phyloP scores from a whole-genome alignment of 2,113 vertebrate species.

The Hippocampus comes region DNA sequence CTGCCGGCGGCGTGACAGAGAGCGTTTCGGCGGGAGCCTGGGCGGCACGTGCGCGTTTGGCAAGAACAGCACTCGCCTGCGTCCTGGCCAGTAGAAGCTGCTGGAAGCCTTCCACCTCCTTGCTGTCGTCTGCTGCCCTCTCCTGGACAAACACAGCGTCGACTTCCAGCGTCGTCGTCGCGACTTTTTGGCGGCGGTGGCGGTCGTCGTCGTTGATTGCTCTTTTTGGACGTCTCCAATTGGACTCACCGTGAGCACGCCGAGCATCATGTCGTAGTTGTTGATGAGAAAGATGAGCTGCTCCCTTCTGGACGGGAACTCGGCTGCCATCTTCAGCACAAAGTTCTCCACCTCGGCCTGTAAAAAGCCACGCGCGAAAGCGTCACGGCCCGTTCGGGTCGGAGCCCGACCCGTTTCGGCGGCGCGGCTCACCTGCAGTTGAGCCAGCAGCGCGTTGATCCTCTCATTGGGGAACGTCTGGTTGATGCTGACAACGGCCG shows the following conservation, averaged over 20 bases:
- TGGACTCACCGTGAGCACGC: slow-evolving; percentile 81
- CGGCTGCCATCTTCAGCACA: slow-evolving; percentile 89
- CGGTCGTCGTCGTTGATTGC: too few relatives aligned
- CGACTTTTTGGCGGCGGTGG: too few relatives aligned
- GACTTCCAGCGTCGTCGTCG: too few relatives aligned
- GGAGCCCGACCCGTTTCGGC: neutral
- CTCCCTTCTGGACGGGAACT: slow-evolving; percentile 88
- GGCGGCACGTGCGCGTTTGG: neutral
- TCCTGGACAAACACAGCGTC: slow-evolving; percentile 67
- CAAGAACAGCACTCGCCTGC: slow-evolving; percentile 66
- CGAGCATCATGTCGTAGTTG: slow-evolving; percentile 95
- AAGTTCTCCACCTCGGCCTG: slow-evolving; percentile 92
- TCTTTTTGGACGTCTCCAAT: accelerated
- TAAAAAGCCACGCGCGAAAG: neutral
- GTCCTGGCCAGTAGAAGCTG: slow-evolving; percentile 87
- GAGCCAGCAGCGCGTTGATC: slow-evolving; percentile 79
- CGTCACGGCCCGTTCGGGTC: too few relatives aligned
- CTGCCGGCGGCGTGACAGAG: slow-evolving; percentile 43
- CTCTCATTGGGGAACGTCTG: slow-evolving; percentile 87
- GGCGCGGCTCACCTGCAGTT: slow-evolving; percentile 77
- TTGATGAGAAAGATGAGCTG: slow-evolving; percentile 95
- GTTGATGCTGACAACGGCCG: slow-evolving; percentile 90
- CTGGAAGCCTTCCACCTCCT: slow-evolving; percentile 90
- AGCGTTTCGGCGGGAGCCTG: neutral
- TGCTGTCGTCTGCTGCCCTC: slow-evolving; percentile 88